Base-by-base conservation (phyloP, 2,113 vertebrate species). In the Rutilus rutilus region DNA sequence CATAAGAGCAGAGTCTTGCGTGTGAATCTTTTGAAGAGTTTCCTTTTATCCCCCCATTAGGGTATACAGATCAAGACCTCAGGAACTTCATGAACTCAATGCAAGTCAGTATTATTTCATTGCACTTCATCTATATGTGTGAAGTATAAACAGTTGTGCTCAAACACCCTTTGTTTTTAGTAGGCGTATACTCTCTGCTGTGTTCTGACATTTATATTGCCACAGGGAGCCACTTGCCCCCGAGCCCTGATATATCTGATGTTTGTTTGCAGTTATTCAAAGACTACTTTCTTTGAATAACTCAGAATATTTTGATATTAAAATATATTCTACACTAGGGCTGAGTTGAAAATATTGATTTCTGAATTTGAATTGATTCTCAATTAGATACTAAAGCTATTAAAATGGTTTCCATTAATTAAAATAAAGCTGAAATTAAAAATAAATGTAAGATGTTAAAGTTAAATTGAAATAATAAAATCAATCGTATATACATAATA, bases 121-220 rank as follows among this genome's bases (percentile, higher is more conserved):
- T 50, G 64, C 62, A 15, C 17, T n/a, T 73, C 36, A 73, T 42
- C 39, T 81, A 64, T 47, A 50, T 67, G 17, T 30, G 79, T 67
- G 79, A 47, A 69, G 45, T 50, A 67, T 82, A 52, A 80, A 50
- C 19, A 5, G 17, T 36, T 69, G 59, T 52, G 45, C 62, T 65
- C 60, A 50, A 81, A 81, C 39, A n/a, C 77, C 19, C 78, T 47
- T 80, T 62, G 59, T 80, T 80, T 27, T 80, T n/a, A 64, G 15
- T 25, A 47, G 39, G 36, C 57, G 21, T 45, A n/a, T 45, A 14
- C 57, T 25, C 78, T 47, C 78, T 67, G 60, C 42, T 82, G 79
- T 82, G 79, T 33, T 82, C 60, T 82, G 79, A 82, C 62, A 82
- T 82, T 82, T 82, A 50, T 23, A 33, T 82, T 82, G 62, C 79